Conservation (phyloP, 2,113 vertebrate species). For the Sarotherodon lohbergeri region DNA sequence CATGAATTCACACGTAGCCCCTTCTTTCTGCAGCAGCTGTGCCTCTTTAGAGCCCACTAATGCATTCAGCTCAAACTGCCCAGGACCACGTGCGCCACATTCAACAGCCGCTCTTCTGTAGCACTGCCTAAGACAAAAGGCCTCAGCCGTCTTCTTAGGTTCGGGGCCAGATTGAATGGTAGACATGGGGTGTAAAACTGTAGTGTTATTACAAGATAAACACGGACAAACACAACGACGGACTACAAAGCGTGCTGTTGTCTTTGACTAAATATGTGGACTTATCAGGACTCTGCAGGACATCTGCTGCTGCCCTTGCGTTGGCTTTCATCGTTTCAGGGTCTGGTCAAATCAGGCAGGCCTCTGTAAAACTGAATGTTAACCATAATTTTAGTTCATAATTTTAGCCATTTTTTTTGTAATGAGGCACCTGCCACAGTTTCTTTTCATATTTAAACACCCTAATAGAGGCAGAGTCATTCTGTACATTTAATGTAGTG, state of each 20-base stretch:
- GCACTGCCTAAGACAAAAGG: constrained; percentile 55
- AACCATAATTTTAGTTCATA: background rate
- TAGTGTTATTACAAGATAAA: constrained; percentile 17
- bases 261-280: background rate
- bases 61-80: constrained; percentile 65
- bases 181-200: background rate
- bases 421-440: background rate
- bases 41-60: constrained; percentile 58
- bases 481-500: background rate
- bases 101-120: constrained; percentile 42
- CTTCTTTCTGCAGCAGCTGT: constrained; percentile 62
- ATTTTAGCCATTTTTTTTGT: background rate
- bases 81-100: constrained; percentile 42
- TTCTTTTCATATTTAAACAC: background rate
- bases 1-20: constrained; percentile 68
- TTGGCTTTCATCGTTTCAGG: background rate
- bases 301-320: constrained; percentile 26
- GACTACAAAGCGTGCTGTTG: background rate
- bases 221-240: constrained; percentile 2
- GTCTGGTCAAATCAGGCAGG: background rate
- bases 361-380: background rate
- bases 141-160: background rate
- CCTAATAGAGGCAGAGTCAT: background rate
- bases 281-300: constrained; percentile 42
- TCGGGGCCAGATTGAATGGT: background rate